Evolutionary conservation across 2,113 vertebrate species (phyloP).

Genomic region (Megaceryle torquata): DNA sequence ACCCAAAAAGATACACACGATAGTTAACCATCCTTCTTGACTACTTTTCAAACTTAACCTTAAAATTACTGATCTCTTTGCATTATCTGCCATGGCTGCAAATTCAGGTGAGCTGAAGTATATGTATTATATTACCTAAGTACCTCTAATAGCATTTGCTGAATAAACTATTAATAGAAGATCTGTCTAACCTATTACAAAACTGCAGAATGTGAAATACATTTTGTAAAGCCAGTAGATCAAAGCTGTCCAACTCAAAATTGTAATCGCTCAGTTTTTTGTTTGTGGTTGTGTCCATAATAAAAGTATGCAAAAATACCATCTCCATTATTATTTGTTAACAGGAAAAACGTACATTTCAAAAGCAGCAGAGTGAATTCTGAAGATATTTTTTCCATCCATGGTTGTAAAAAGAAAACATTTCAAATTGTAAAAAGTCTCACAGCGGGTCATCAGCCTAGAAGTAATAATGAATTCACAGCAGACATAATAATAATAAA

Average conservation of each 20-base stretch:
- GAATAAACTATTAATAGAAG: neutral
- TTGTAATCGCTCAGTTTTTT: neutral
- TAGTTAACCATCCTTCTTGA: neutral
- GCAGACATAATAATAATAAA: neutral
- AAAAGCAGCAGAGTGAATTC: neutral
- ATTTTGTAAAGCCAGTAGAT: neutral
- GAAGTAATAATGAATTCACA: neutral
- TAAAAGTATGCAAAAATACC: fast-evolving
- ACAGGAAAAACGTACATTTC: neutral
- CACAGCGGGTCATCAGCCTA: neutral
- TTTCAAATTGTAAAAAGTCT: neutral
- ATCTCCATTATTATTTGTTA: neutral
- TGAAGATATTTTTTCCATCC: neutral
- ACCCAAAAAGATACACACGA: neutral
- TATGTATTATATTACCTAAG: neutral
- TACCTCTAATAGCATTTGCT: neutral
- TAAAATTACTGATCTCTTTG: too few relatives aligned
- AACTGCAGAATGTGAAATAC: neutral
- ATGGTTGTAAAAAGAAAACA: neutral
- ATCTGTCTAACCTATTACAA: neutral
- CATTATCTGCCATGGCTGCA: neutral
- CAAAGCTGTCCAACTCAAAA: neutral
- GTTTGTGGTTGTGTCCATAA: too few relatives aligned
- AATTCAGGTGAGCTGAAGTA: neutral
- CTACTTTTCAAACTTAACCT: neutral